A percentile compares a stretch with the other conserved stretches of the same genome.
These are phyloP conservation scores for Galagoides demidoff DNA, from an alignment of 2,797 vertebrate genomes.

Conservation along the genomic window DNA sequence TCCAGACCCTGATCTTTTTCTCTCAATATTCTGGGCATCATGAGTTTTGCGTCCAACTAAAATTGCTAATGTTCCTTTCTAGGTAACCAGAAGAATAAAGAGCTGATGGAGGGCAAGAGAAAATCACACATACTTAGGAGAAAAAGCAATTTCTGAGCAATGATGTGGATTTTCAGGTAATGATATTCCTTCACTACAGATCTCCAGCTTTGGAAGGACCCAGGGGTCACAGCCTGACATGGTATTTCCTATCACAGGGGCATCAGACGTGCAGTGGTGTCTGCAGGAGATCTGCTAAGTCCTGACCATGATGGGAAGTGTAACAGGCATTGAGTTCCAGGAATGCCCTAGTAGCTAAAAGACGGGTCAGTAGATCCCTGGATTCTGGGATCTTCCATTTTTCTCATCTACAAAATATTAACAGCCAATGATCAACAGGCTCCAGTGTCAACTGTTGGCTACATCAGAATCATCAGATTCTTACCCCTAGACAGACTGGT, in stretches of 20 bases:
- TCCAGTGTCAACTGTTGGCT: not conserved
- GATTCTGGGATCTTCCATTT: not conserved
- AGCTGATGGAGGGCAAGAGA: not conserved
- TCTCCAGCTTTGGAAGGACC: not conserved
- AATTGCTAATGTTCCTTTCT: not conserved
- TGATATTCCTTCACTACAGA: no score
- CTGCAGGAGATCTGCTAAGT: not conserved
- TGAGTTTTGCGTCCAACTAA: not conserved
- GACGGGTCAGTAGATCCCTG: not conserved
- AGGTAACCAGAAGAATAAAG: not conserved
- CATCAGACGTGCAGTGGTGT: not conserved
- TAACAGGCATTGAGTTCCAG: not conserved
- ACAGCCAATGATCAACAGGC: not conserved
- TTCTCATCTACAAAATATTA: not conserved
- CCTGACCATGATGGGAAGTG: not conserved
- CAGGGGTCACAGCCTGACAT: accelerated
- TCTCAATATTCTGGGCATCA: not conserved
- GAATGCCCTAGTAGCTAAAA: not conserved
- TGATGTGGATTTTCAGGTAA: no score
- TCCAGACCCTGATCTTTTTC: not conserved
- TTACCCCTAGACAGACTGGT: accelerated
- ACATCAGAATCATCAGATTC: not conserved
- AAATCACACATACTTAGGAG: not conserved
- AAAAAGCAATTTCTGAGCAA: not conserved
- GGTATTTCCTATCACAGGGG: not conserved